Evolutionary conservation across 2,888 invertebrate genomes (phyloP).

Genomic region (Fragum fragum): DNA sequence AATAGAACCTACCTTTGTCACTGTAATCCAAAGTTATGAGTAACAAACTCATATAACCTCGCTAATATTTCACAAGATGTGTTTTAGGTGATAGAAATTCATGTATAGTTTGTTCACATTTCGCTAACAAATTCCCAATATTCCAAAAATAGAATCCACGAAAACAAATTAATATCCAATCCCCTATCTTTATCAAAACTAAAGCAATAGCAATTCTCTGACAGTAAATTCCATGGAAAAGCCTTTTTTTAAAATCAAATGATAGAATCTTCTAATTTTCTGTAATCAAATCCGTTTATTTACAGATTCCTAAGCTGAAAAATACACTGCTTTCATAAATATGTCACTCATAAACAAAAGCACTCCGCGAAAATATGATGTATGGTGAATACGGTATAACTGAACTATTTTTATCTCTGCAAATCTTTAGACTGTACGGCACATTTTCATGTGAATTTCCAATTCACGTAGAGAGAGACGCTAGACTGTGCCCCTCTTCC

Average conservation of each 20-base stretch:
- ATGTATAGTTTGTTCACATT: neutral
- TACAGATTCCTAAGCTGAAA: no score
- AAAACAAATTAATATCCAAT: conserved; percentile 3
- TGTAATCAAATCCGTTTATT: no score
- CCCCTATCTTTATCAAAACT: neutral
- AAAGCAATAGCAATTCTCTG: neutral
- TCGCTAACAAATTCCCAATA: conserved; percentile 19
- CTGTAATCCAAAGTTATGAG: neutral
- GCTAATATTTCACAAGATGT: neutral
- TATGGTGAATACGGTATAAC: neutral
- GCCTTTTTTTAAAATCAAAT: neutral
- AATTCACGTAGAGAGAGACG: neutral
- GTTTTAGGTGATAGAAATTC: neutral
- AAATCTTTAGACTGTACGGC: neutral
- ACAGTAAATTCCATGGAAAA: neutral
- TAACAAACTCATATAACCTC: neutral
- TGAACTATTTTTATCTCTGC: neutral
- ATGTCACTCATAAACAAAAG: neutral
- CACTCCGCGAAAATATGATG: neutral
- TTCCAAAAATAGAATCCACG: conserved; percentile 20
- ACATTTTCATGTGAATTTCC: conserved; percentile 17
- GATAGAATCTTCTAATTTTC: neutral
- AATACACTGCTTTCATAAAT: neutral
- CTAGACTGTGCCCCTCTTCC: conserved; percentile 13
- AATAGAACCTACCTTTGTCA: neutral